Base-by-base conservation (phyloP, 2,888 invertebrate species). In the Stenichneumon culpator region DNA sequence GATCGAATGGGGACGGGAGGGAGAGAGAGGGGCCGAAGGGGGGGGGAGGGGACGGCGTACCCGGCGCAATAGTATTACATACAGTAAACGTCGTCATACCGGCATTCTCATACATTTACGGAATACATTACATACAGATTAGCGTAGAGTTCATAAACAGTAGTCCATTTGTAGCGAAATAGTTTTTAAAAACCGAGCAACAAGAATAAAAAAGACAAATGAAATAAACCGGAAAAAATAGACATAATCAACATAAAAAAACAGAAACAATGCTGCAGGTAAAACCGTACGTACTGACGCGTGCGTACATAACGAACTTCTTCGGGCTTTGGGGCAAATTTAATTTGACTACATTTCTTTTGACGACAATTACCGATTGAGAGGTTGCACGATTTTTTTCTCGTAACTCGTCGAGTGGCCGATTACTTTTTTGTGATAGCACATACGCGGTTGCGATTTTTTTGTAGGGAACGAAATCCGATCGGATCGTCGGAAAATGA, bases 121-220 rank as follows among this genome's bases (percentile, higher is more conserved):
- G 86, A 90, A 91, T 91, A 93, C 90, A 92, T 88, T 91, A 91
- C 89, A 92, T 92, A 93, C 93, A 93, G 91, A 93, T 91, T 93
- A 93, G 92, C 87, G 91, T 93, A 93, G 93, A 90, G 89, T 90
- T 93, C 92, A 93, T 93, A 93, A 89, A 90, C 88, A 90, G 90
- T 93, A 93, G 92, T 92, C 92, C 93, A 93, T 91, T 84, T 91
- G 92, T 93, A 93, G 93, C 93, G 93, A 93, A 93, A 93, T 93
- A 93, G 93, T 90, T 82, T 90, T 91, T 90, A 82, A 89, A 88
- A 88, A 87, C 63, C 78, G 57, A 82, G 78, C 78, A 82, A 85
- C 65, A 78, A 57, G 65, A 68, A 73, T 87, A 86, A 57, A 50
- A 79, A 84, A 65, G 77, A 87, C 84, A 87, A 87, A 68, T 83